These are phyloP conservation scores for Conchocele bisecta DNA, from an alignment of 2,888 invertebrate genomes.

Conservation along the genomic window DNA sequence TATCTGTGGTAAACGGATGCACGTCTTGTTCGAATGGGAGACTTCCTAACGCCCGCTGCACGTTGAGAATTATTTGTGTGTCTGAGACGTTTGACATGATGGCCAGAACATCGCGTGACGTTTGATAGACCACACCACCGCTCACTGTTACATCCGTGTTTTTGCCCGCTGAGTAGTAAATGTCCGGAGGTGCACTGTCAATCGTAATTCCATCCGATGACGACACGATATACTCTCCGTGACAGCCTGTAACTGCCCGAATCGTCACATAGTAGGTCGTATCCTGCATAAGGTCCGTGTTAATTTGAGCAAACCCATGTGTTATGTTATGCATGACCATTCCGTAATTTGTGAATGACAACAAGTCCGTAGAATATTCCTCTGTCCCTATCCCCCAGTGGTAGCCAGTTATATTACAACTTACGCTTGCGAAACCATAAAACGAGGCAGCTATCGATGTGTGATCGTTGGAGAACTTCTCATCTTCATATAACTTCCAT, in stretches of 20 bases:
- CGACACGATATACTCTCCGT: constrained; percentile 62
- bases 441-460: constrained; percentile 61
- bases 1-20: constrained; percentile 6
- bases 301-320: constrained; percentile 56
- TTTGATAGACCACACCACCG: constrained; percentile 29
- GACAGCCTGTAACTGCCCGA: constrained; percentile 64
- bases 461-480: constrained; percentile 57
- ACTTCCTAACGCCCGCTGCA: constrained; percentile 32
- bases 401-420: constrained; percentile 63
- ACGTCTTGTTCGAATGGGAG: constrained; percentile 26
- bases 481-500: constrained; percentile 50
- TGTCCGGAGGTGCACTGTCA: constrained; percentile 45
- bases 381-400: constrained; percentile 66
- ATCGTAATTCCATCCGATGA: constrained; percentile 62
- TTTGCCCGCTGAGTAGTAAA: neutral
- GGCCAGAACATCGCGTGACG: constrained; percentile 22
- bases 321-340: constrained; percentile 55
- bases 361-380: constrained; percentile 56
- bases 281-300: constrained; percentile 52
- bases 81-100: constrained; percentile 32
- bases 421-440: constrained; percentile 64
- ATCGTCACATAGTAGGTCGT: constrained; percentile 56
- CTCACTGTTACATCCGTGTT: neutral
- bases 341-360: constrained; percentile 60
- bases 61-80: constrained; percentile 1